Evolutionary conservation across 2,797 vertebrate genomes (phyloP), one percentile per base, ranked within the genome.

Genomic region (Mustela erminea): DNA sequence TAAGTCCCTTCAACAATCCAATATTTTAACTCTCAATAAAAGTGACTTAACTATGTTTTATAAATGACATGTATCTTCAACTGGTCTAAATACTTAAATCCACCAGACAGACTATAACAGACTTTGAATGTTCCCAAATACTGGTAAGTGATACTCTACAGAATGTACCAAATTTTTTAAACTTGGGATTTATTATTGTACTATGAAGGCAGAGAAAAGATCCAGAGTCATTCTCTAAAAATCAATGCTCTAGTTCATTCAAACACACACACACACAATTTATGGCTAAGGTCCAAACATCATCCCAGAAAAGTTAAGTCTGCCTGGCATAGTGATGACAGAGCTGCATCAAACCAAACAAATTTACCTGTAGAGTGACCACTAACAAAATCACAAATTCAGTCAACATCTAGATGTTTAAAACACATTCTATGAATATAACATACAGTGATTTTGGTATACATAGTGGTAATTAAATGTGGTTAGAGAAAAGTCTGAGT

Each of bases 1-100:
- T 99, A 94, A 99, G 99, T 96, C 97, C 98, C 0, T 99, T 99
- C 98, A 99, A 99, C 96, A 99, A 99, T 85, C 99, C 99, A 80
- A 99, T 99, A 99, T 87, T 99, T 99, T 93, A 99, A 99, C 4
- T 99, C 96, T 2, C 98, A 99, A 84, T 99, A 99, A 94, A 99
- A 99, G 21, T 99, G 99, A 81, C 94, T 98, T 5, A 99, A 99
- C 72, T 99, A 99, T 99, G 15, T 99, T 99, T 87, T 99, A 99
- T 7, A 96, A 99, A 99, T 99, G 87, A 99, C 99, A 0, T 99
- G 99, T 0, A 99, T 99, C 87, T 98, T 99, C 95, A 99, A 99
- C 95, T 99, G 99, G 99, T 99, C 98, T 43, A 99, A 99, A 98
- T 66, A 13, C 17, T 25, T 23, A 90, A 11, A 62, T 12, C 14